These are phyloP conservation scores for Bolborhynchus lineola DNA, from an alignment of 2,113 vertebrate genomes.

Conservation along the genomic window DNA sequence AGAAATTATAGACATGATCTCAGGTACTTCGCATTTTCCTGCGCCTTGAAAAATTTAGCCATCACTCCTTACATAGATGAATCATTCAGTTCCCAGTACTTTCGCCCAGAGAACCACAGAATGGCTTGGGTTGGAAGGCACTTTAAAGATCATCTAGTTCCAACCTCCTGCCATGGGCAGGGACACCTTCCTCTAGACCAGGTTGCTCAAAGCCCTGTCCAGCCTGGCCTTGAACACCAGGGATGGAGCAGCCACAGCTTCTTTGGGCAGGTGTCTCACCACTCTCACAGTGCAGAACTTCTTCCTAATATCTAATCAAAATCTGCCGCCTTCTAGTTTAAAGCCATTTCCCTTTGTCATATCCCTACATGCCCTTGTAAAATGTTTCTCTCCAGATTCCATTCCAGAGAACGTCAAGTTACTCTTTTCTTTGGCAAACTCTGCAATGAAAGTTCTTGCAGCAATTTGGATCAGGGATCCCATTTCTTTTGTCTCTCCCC, in stretches of 20 bases:
- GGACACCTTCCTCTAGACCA: not conserved
- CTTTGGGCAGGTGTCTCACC: not conserved
- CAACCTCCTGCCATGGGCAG: not conserved
- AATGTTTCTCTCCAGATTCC: not conserved
- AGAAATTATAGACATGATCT: not conserved
- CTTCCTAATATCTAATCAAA: not conserved
- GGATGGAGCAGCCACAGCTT: not conserved
- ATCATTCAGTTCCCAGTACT: not conserved
- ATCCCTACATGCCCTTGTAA: not conserved
- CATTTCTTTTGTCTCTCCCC: not conserved
- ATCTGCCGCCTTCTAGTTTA: not conserved
- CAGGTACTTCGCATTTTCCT: not conserved
- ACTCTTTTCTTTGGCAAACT: not conserved
- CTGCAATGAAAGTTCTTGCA: not conserved
- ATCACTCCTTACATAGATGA: not conserved
- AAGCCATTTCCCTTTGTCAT: not conserved
- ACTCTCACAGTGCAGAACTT: not conserved
- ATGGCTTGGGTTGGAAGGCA: not conserved
- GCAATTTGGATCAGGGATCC: not conserved
- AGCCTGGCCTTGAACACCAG: not conserved
- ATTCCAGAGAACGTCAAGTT: not conserved
- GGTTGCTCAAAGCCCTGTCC: not conserved
- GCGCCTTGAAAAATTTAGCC: not conserved
- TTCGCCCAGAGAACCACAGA: not conserved
- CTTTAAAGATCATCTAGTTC: not conserved